Evolutionary conservation across 2,888 invertebrate species (phyloP), one percentile per base, ranked within the genome.

Genomic region (Lithophane leautieri): DNA sequence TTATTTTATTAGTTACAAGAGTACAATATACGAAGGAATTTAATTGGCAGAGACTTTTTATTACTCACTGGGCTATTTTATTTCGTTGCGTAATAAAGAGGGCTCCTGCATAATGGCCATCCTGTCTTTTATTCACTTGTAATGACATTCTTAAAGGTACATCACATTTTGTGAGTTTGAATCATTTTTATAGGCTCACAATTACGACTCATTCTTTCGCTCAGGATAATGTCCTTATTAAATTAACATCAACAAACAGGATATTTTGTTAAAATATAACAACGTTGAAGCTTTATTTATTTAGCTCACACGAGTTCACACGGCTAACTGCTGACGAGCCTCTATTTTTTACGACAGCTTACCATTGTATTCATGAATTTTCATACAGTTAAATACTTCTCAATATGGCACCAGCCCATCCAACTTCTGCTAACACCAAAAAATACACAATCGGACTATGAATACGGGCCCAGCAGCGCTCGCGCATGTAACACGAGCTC

Each of bases 401-500:
- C 22, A 65, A 4, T 28, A 52, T 4, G 12, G 11, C 8, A 40
- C 2, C 44, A 70, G 6, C 7, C 19, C 8, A 42, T 65, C 25
- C 19, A 25, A 14, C 9, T 66, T 6, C 22, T 22, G 16, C 34
- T 34, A 34, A 69, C 16, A 16, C 8, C 11, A 12, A 40, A 47
- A 50, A 50, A 7, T 11, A 25, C 14, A 0, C 0, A 40, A 22
- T 12, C 0, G n/a, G 19, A 79, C 90, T 92, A 90, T 87, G 73
- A 85, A 88, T 91, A 81, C 61, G 44, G 61, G 44, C 25, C 52
- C 28, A 12, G 22, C 70, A 79, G 85, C 88, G 86, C 83, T 63
- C 60, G 84, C 88, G 85, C 88, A 86, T 79, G 92, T 88, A 90
- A 92, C 83, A 14, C 78, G 86, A 92, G 67, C 89, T 85, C 75